Evolutionary conservation across 2,113 vertebrate genomes (phyloP), one percentile per base, ranked within the genome.

Genomic region (Podocnemis expansa): DNA sequence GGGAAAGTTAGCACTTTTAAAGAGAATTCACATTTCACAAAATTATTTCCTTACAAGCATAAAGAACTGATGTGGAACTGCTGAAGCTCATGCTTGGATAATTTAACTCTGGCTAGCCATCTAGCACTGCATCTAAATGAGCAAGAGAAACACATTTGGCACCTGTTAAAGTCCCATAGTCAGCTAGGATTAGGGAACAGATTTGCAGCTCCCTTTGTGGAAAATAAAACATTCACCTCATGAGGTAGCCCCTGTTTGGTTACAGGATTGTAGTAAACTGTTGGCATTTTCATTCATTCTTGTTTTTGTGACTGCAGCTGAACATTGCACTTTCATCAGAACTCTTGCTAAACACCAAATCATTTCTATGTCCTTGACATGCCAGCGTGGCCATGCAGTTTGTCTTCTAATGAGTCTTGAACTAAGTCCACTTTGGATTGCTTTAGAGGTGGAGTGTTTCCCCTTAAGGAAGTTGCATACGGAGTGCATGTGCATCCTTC

Each of bases 131-230:
- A 8, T 43, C 89, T 6, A 87, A 82, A 45, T 85, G 38, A 89
- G 86, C 52, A n/a, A 34, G 78, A 54, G 78, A 91, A 89, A 83
- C 5, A 73, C 73, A 78, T 10, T 51, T 34, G 51, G n/a, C 51
- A 82, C 85, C 82, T 51, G 38, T 92, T 90, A 83, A 84, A 90
- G 49, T 81, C 22, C 45, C 79, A 51, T 49, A 86, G 54, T 89
- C 47, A 86, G 51, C 78, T 88, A 93, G 81, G 67, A 82, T 82
- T 75, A 25, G 82, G 51, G 87, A 87, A 16, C 6, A 79, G 49
- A 49, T 70, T 91, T 91, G n/a, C 55, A 79, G 52, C 49, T 1
- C 3, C n/a, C 41, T 78, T 89, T 81, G 31, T 60, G 29, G n/a
- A 85, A 75, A 93, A 83, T 41, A 54, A 2, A 51, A 54, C 92